Percentiles rank a stretch among this genome's conserved stretches.
These are phyloP conservation scores for Blastobasis lacticolella DNA, from an alignment of 2,888 invertebrate genomes.

Conservation along the genomic window DNA sequence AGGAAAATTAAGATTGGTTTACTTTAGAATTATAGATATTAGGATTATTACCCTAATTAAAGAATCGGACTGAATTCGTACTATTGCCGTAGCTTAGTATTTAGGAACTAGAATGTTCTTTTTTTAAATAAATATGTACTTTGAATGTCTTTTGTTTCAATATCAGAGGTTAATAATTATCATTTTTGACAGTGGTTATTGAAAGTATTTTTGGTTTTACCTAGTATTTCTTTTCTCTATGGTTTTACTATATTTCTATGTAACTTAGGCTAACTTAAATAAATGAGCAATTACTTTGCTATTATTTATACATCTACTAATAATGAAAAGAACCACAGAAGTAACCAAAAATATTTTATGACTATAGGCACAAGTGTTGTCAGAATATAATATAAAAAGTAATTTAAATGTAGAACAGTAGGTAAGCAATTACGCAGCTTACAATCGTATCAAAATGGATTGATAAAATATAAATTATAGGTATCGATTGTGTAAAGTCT, in stretches of 20 bases:
- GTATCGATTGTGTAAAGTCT: too few species aligned
- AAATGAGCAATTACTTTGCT: conserved; percentile 1
- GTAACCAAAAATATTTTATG: too few species aligned
- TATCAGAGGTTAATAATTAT: too few species aligned
- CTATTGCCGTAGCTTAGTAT: conserved; percentile 15
- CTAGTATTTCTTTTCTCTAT: neutral
- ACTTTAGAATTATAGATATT: neutral
- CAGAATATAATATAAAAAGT: too few species aligned
- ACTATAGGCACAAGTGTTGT: too few species aligned
- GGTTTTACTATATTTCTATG: neutral
- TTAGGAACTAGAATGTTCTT: conserved; percentile 42
- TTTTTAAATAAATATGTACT: conserved; percentile 45
- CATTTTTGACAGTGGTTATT: neutral
- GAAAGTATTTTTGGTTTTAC: neutral
- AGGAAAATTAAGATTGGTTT: too few species aligned
- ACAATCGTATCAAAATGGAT: too few species aligned
- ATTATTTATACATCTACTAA: neutral
- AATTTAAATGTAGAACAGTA: too few species aligned
- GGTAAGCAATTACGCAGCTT: too few species aligned
- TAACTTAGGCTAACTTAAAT: conserved; percentile 1
- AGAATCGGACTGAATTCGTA: conserved; percentile 14
- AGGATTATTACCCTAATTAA: conserved; percentile 1
- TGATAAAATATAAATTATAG: too few species aligned
- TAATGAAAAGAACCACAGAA: too few species aligned
- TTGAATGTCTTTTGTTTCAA: neutral